phyloP scores from a whole-genome alignment of 1,140 invertebrate genomes.

The Thrips palmi region DNA sequence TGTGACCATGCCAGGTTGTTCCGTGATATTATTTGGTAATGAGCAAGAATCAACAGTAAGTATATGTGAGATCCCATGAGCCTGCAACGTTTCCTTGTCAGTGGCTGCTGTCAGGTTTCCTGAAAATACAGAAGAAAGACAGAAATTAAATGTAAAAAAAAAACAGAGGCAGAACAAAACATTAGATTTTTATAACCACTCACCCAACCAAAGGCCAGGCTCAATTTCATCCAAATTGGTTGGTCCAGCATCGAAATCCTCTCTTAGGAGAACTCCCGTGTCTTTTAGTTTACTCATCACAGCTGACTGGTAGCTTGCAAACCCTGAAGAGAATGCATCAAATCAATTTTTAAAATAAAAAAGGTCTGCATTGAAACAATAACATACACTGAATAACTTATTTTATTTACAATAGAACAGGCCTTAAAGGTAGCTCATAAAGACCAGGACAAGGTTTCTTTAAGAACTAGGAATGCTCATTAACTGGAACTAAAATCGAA shows the following conservation, averaged over 20 bases:
- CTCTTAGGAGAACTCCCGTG: too few species aligned
- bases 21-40: conserved; percentile 47
- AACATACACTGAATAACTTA: too few species aligned
- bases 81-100: conserved; percentile 42
- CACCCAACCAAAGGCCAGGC: conserved; percentile 46
- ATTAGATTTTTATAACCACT: conserved; percentile 11
- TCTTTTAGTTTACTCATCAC: conserved; percentile 15
- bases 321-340: too few species aligned
- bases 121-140: conserved; percentile 18
- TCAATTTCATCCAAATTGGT: conserved; percentile 47
- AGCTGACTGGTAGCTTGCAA: too few species aligned
- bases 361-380: too few species aligned
- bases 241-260: conserved; percentile 41
- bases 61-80: conserved; percentile 50
- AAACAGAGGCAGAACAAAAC: conserved; percentile 1
- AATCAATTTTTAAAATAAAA: too few species aligned
- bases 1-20: conserved; percentile 39
- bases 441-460: too few species aligned
- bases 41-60: conserved; percentile 67
- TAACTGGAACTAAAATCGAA: too few species aligned
- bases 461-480: too few species aligned
- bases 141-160: conserved; percentile 7
- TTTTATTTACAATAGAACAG: too few species aligned
- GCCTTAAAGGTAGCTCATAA: too few species aligned
- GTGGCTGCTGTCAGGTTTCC: conserved; percentile 62